Evolutionary conservation across 2,113 vertebrate species (phyloP).

Genomic region (Buteo buteo): DNA sequence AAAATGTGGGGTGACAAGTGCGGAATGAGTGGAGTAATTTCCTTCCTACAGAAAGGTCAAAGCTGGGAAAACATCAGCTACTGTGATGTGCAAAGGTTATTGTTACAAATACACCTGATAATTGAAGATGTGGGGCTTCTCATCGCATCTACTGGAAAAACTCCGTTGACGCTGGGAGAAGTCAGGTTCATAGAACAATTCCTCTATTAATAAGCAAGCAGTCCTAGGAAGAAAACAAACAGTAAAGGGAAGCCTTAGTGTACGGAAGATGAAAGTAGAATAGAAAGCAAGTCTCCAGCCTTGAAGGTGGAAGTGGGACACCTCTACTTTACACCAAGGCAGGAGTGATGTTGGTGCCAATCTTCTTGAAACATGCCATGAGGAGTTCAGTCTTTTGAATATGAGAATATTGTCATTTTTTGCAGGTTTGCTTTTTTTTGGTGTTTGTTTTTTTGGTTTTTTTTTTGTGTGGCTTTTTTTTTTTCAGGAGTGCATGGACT

Average conservation of each 20-base stretch:
- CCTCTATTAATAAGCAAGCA: background rate
- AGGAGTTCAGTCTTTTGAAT: background rate
- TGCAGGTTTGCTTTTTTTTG: too few relatives aligned
- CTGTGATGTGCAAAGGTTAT: background rate
- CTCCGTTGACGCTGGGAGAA: background rate
- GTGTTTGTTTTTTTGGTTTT: too few relatives aligned
- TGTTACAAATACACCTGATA: background rate
- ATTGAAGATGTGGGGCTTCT: background rate
- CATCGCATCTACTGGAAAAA: background rate
- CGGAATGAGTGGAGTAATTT: background rate
- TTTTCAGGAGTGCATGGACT: background rate
- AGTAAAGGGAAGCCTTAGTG: background rate
- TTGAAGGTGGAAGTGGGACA: background rate
- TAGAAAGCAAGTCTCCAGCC: background rate
- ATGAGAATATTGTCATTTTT: background rate
- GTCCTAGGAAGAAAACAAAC: background rate
- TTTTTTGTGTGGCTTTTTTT: background rate
- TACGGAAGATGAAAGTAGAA: background rate
- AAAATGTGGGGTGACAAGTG: background rate
- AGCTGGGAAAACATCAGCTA: background rate
- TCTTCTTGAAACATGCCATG: accelerated
- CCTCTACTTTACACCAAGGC: background rate
- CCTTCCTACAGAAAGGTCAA: background rate
- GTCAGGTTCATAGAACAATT: background rate
- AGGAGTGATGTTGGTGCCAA: background rate